These are phyloP conservation scores for Mus spretus DNA, from an alignment of 2,797 vertebrate species.

Conservation along the genomic window DNA sequence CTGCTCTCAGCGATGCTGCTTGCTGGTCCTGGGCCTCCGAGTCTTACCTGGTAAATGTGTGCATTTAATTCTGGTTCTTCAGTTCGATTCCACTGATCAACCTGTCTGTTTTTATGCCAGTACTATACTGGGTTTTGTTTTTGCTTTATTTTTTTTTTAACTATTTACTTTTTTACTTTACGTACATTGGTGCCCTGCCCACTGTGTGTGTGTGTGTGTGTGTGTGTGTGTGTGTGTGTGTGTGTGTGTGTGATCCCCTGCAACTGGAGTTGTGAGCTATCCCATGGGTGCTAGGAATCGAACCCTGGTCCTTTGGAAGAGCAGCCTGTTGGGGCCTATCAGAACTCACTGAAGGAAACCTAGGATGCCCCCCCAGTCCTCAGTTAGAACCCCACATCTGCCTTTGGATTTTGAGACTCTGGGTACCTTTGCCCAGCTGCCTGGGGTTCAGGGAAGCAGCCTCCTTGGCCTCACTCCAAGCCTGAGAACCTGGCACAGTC, in stretches of 20 bases:
- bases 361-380: accelerated
- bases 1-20: neutral
- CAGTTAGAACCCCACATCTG: neutral
- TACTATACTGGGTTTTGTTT: neutral
- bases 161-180: neutral
- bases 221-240: neutral
- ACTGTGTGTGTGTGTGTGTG: neutral
- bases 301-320: neutral
- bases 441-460: neutral
- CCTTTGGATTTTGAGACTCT: neutral
- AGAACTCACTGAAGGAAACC: neutral
- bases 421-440: neutral
- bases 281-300: neutral
- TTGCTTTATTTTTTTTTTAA: neutral
- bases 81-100: neutral
- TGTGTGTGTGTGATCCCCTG: neutral
- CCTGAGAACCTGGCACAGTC: neutral
- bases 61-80: neutral
- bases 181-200: neutral
- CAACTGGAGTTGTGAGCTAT: neutral
- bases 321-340: neutral
- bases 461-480: accelerated
- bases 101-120: neutral
- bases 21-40: neutral
- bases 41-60: neutral